phyloP scores from a whole-genome alignment of 2,888 invertebrate species.

The Polylopha cassiicola region DNA sequence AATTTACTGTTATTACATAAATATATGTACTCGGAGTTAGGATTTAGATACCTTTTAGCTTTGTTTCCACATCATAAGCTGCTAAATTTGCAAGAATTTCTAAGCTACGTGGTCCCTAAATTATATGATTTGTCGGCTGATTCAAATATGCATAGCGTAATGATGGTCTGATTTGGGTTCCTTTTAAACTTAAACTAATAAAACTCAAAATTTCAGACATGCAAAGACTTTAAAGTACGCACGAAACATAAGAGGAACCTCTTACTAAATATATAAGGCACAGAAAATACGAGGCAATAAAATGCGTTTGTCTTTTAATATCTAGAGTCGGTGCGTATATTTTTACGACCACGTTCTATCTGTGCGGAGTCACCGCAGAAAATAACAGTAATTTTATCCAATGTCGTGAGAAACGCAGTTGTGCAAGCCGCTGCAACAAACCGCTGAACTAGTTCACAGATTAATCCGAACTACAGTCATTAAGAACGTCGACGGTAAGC shows the following conservation, averaged over 20 bases:
- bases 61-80: too few species aligned
- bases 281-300: constrained; percentile 18
- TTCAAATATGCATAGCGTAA: too few species aligned
- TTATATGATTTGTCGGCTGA: too few species aligned
- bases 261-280: constrained; percentile 1
- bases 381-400: constrained; percentile 69
- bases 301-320: constrained; percentile 17
- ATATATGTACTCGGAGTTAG: too few species aligned
- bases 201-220: too few species aligned
- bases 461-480: constrained; percentile 63
- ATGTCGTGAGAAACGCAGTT: constrained; percentile 69
- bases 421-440: constrained; percentile 50
- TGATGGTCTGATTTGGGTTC: too few species aligned
- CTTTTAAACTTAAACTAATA: too few species aligned
- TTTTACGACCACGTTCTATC: constrained; percentile 40
- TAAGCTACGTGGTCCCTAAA: too few species aligned
- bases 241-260: not conserved
- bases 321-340: constrained; percentile 24
- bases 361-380: constrained; percentile 32
- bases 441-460: constrained; percentile 66
- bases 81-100: too few species aligned
- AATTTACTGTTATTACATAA: too few species aligned
- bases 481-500: constrained; percentile 50
- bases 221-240: too few species aligned
- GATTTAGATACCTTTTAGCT: too few species aligned